Conservation (phyloP, 2,888 invertebrate genomes). For the Dysmachus trigonus region DNA sequence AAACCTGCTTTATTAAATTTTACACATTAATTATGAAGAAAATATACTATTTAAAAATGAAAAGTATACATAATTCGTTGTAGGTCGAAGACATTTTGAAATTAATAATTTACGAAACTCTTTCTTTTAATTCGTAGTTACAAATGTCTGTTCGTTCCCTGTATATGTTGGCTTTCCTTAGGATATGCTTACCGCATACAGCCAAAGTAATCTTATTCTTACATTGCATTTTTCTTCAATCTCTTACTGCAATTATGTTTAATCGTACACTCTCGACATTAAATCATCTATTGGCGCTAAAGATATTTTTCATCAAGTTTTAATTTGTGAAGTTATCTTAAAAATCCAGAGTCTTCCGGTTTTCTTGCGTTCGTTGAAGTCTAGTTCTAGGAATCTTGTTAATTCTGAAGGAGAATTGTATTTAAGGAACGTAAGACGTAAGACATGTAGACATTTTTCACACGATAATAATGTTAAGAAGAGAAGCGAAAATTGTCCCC, state of each 20-base stretch:
- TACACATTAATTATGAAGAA: no score
- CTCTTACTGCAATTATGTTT: neutral
- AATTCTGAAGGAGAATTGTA: neutral
- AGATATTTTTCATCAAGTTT: neutral
- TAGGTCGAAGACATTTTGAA: no score
- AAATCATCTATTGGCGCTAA: neutral
- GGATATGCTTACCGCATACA: neutral
- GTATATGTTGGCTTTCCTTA: no score
- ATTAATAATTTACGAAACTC: no score
- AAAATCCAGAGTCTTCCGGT: slow-evolving; percentile 15
- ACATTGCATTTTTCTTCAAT: neutral
- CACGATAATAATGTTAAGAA: neutral
- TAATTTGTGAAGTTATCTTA: neutral
- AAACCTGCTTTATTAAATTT: no score
- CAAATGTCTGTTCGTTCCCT: no score
- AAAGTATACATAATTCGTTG: no score
- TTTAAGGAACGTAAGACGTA: neutral
- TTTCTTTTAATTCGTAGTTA: no score
- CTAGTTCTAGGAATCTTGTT: neutral
- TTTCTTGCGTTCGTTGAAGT: neutral
- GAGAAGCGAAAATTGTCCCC: neutral
- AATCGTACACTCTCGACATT: neutral
- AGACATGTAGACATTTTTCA: neutral
- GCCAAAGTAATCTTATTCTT: neutral
- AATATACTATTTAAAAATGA: no score